phyloP scores from a whole-genome alignment of 2,113 vertebrate genomes.

The Platysternon megacephalum region DNA sequence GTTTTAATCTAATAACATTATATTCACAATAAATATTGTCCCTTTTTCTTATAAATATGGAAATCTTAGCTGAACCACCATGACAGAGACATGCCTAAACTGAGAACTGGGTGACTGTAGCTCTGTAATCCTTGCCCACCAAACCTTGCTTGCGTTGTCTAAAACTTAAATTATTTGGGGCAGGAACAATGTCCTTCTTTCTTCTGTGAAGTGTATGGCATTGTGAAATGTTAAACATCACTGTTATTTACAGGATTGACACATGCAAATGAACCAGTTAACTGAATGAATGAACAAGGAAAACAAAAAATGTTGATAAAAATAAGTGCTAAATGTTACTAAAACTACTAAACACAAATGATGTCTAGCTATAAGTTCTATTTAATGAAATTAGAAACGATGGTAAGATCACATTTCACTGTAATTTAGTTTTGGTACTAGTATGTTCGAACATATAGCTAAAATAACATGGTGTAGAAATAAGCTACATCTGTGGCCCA shows the following conservation, averaged over 20 bases:
- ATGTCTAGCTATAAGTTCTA: neutral
- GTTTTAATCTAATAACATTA: neutral
- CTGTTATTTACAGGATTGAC: neutral
- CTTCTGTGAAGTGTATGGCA: neutral
- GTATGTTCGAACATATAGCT: rapidly evolving
- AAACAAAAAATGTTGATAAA: neutral
- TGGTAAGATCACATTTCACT: neutral
- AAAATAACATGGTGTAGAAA: neutral
- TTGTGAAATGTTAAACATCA: neutral
- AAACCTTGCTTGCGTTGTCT: neutral
- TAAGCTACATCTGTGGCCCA: neutral
- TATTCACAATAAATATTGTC: neutral
- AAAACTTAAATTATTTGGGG: neutral
- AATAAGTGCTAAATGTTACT: neutral
- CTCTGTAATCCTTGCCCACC: neutral
- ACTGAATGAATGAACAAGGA: neutral
- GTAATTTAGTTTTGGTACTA: neutral
- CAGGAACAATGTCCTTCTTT: neutral
- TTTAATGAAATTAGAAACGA: neutral
- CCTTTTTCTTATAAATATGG: neutral
- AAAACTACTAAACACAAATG: neutral
- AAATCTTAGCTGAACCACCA: neutral
- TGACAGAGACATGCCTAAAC: neutral
- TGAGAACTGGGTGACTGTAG: neutral
- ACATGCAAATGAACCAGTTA: neutral